Percentiles rank a stretch among this genome's conserved stretches.
Conservation (phyloP, 2,113 vertebrate species). For the Neomonachus schauinslandi region DNA sequence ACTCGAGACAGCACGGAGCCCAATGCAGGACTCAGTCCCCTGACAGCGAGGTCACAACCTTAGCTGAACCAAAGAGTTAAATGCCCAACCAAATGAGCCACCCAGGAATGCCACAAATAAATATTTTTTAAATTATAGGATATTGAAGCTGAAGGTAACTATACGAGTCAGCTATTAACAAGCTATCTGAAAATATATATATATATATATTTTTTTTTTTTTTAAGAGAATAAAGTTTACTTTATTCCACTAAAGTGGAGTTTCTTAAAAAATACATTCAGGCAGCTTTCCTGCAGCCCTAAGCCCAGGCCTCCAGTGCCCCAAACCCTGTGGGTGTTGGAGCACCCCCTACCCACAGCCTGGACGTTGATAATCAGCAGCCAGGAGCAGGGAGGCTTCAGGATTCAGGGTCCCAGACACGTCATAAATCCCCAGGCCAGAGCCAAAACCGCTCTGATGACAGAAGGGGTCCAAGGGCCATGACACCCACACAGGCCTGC, state of each 20-base stretch:
- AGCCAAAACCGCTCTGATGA: neutral
- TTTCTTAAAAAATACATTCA: conserved; percentile 15
- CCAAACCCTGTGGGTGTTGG: neutral
- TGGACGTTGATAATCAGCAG: neutral
- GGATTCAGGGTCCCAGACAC: neutral
- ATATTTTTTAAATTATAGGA: neutral
- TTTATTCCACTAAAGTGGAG: neutral
- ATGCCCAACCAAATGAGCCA: no score
- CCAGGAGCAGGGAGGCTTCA: neutral
- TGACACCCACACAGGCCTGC: neutral
- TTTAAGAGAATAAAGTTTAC: conserved; percentile 7
- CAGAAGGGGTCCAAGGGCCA: neutral
- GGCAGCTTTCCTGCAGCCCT: neutral
- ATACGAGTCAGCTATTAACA: no score
- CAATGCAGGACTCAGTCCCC: no score
- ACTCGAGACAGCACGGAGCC: no score
- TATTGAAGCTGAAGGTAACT: neutral
- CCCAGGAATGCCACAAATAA: no score
- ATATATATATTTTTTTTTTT: no score
- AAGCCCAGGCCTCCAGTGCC: neutral
- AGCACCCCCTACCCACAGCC: neutral
- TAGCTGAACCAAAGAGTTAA: no score
- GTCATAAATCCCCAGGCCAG: neutral
- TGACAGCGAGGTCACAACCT: no score
- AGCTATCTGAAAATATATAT: no score